These are phyloP conservation scores for Steinernema feltiae DNA, from an alignment of 1,140 invertebrate species.

Conservation along the genomic window DNA sequence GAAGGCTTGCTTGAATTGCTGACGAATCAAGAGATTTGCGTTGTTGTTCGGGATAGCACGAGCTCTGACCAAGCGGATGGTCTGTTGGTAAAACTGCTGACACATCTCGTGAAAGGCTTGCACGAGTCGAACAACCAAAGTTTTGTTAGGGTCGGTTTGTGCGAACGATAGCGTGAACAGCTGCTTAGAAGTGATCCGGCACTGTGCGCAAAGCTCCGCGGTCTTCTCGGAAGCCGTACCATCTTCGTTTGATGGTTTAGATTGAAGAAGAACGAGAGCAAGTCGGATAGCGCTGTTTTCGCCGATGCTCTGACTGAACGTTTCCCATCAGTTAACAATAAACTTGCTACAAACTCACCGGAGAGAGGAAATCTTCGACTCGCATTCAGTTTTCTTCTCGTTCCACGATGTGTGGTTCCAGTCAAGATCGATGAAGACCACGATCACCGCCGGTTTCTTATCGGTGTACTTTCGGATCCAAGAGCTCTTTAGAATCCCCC, in stretches of 20 bases:
- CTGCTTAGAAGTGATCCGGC: constrained; percentile 82
- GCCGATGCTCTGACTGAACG: not conserved
- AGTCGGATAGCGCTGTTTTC: not conserved
- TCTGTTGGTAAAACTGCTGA: constrained; percentile 81
- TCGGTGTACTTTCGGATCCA: constrained; percentile 91
- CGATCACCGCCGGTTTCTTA: constrained; percentile 80
- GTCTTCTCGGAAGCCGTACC: constrained; percentile 77
- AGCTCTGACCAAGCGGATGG: constrained; percentile 74
- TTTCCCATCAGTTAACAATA: not conserved
- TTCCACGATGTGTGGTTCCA: constrained; percentile 90
- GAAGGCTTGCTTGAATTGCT: constrained; percentile 93
- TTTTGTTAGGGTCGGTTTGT: constrained; percentile 69
- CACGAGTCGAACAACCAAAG: constrained; percentile 68
- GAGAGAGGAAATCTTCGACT: constrained; percentile 50
- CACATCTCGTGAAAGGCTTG: constrained; percentile 85
- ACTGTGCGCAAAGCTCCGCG: constrained; percentile 76
- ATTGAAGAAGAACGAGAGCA: not conserved
- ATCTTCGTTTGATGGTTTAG: constrained; percentile 67
- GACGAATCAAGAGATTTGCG: constrained; percentile 68
- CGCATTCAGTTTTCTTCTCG: constrained; percentile 85
- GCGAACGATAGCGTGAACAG: constrained; percentile 74
- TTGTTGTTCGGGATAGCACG: constrained; percentile 35
- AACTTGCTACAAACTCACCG: not conserved
- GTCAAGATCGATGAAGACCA: constrained; percentile 89
- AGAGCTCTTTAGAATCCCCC: constrained; percentile 86